Evolutionary conservation across 2,797 vertebrate genomes (phyloP).

Genomic region (Xerus rutilus): DNA sequence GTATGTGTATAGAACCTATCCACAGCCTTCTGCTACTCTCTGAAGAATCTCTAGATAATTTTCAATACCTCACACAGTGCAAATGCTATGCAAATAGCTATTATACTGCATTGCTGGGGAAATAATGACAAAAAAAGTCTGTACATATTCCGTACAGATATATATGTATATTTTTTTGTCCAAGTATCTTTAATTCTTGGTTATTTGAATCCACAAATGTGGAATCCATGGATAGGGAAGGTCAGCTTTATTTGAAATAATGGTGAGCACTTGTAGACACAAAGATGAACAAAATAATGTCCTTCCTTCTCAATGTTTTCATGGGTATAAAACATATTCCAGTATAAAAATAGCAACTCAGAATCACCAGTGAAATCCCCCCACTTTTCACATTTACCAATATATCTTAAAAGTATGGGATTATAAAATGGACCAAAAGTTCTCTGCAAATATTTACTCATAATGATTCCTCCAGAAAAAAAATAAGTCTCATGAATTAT

Average conservation of each 20-base stretch:
- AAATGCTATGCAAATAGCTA: background rate
- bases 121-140: background rate
- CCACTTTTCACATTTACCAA: background rate
- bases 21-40: background rate
- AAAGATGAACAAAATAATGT: background rate
- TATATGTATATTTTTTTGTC: too few species aligned
- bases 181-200: background rate
- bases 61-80: background rate
- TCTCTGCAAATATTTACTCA: background rate
- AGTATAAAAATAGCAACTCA: background rate
- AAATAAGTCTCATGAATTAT: background rate
- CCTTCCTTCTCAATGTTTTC: background rate
- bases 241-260: background rate
- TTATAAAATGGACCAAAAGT: background rate
- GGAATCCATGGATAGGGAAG: background rate
- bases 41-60: background rate
- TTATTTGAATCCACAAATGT: background rate
- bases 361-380: background rate
- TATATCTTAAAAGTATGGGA: background rate
- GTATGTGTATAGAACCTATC: background rate
- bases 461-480: background rate
- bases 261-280: background rate
- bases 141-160: background rate
- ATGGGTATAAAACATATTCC: background rate
- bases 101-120: background rate